Percentiles rank a stretch among this genome's conserved stretches.
phyloP scores from a whole-genome alignment of 2,888 invertebrate genomes.

The Arctia plantaginis region DNA sequence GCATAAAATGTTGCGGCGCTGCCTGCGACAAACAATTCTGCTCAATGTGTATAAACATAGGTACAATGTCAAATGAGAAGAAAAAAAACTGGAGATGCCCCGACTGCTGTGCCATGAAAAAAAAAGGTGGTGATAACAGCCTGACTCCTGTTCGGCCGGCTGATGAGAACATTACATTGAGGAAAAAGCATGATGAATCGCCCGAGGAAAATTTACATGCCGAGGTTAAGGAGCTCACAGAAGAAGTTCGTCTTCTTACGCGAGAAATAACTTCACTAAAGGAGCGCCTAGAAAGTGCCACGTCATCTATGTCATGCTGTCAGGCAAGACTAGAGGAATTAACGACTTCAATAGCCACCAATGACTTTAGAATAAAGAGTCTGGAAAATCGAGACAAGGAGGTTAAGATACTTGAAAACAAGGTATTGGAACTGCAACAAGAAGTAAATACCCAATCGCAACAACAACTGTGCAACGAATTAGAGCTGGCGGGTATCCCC shows the following conservation, averaged over 20 bases:
- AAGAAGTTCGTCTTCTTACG: conserved; percentile 14
- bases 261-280: conserved; percentile 19
- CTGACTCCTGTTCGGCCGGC: not conserved
- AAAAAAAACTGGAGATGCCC: too few relatives aligned
- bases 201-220: not conserved
- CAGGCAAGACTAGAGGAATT: conserved; percentile 19
- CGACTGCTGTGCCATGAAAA: conserved; percentile 5
- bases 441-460: conserved; percentile 22
- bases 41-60: too few relatives aligned
- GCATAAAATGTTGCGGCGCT: too few relatives aligned
- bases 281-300: conserved; percentile 13
- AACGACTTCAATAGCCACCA: not conserved
- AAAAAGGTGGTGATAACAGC: conserved; percentile 11
- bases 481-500: conserved; percentile 38
- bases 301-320: conserved; percentile 14
- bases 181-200: not conserved
- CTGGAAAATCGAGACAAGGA: not conserved
- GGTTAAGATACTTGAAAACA: too few relatives aligned
- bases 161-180: not conserved
- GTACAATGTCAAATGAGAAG: too few relatives aligned
- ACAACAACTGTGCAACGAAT: conserved; percentile 30
- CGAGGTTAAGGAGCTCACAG: conserved; percentile 13
- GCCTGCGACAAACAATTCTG: too few relatives aligned
- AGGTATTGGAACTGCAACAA: too few relatives aligned
- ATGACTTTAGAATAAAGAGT: conserved; percentile 6